Conservation (phyloP, 2,797 vertebrate genomes). For the Borostomias antarcticus region DNA sequence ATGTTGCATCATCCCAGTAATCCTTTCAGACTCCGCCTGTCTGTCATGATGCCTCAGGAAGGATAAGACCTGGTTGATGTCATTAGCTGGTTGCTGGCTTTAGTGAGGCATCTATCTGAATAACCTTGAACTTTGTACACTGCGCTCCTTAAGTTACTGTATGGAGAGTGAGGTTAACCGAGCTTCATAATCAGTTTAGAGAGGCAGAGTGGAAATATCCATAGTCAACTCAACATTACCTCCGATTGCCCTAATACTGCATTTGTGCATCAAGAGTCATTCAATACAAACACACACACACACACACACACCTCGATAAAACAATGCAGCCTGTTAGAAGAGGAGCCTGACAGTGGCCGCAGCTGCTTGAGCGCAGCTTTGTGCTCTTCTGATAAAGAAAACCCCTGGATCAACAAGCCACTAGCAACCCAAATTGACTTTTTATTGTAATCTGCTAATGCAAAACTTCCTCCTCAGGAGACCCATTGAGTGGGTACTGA, state of each 20-base stretch:
- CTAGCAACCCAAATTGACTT: constrained; percentile 57
- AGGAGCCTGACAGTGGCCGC: constrained; percentile 17
- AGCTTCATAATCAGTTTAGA: neutral
- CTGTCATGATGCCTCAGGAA: constrained; percentile 47
- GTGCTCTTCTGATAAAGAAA: constrained; percentile 30
- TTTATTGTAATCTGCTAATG: constrained; percentile 47
- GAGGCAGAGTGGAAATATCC: neutral
- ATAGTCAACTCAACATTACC: neutral
- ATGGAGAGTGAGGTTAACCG: neutral
- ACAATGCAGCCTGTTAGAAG: constrained; percentile 10
- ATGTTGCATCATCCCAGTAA: constrained; percentile 56
- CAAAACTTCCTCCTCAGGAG: constrained; percentile 37
- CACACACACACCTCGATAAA: constrained; percentile 5
- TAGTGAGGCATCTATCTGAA: constrained; percentile 24
- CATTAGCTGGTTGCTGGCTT: constrained; percentile 47
- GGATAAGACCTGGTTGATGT: constrained; percentile 61
- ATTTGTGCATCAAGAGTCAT: neutral
- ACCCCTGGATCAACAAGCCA: constrained; percentile 59
- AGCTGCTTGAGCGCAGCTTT: constrained; percentile 16
- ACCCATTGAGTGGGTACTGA: constrained; percentile 50
- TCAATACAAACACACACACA: neutral
- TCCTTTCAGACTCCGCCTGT: constrained; percentile 56
- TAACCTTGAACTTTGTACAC: neutral
- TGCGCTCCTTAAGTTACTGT: neutral
- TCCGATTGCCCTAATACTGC: neutral